Percentiles rank a stretch among this genome's conserved stretches.
Conservation (phyloP, 2,797 vertebrate genomes). For the Champsocephalus esox region DNA sequence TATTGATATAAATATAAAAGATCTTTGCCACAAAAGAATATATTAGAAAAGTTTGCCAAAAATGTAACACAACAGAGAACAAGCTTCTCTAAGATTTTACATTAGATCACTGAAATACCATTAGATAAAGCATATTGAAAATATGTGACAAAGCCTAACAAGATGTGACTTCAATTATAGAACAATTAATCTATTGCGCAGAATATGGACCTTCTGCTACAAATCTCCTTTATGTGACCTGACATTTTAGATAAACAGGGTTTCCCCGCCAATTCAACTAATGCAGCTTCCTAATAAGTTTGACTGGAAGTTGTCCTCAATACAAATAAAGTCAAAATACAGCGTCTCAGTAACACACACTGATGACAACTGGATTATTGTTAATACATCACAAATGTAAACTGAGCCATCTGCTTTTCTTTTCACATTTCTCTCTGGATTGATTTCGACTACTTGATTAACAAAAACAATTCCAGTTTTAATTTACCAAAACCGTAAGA, state of each 20-base stretch:
- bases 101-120: slow-evolving; percentile 16
- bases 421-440: not conserved
- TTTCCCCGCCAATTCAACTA: slow-evolving; percentile 30
- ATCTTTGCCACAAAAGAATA: not conserved
- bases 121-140: slow-evolving; percentile 4
- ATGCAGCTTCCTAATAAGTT: slow-evolving; percentile 20
- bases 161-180: slow-evolving; percentile 35
- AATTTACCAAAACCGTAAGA: slow-evolving; percentile 14
- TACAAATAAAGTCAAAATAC: slow-evolving; percentile 37
- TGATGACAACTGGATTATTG: slow-evolving; percentile 12
- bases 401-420: slow-evolving; percentile 13
- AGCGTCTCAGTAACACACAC: slow-evolving; percentile 5
- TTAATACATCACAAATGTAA: slow-evolving; percentile 18
- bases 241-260: slow-evolving; percentile 29
- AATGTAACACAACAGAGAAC: not conserved
- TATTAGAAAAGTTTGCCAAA: not conserved
- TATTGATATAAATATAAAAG: not conserved
- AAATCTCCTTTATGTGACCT: slow-evolving; percentile 36
- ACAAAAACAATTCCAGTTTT: slow-evolving; percentile 11
- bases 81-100: not conserved
- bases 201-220: slow-evolving; percentile 9
- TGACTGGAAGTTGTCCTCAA: slow-evolving; percentile 29
- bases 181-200: slow-evolving; percentile 8
- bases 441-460: not conserved
- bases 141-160: slow-evolving; percentile 24